Evolutionary conservation across 2,888 invertebrate species (phyloP), one percentile per base, ranked within the genome.

Genomic region (Panopea generosa): DNA sequence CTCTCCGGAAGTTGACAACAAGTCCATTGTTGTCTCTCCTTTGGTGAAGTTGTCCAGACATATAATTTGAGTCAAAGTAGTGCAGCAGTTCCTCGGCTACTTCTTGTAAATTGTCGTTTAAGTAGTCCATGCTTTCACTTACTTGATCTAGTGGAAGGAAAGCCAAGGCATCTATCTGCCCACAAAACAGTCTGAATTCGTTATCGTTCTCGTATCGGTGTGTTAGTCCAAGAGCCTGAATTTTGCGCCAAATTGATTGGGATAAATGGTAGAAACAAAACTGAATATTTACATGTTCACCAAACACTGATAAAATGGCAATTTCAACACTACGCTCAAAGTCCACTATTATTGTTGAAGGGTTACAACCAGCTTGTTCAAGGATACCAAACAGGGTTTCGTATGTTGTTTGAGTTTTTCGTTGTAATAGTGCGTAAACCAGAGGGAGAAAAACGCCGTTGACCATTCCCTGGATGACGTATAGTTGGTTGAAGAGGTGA

Each of bases 111-210:
- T 14, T 57, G 9, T 57, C 33, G 18, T 43, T 38, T 16, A 57
- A 7, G 22, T 22, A 57, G 20, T 24, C 18, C 60, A 60, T 60
- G 9, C 60, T 49, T 20, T 60, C 47, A 47, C 3, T 9, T 7
- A 60, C 60, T 24, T 60, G n/a, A 47, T 60, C 29, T 18, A 60
- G 20, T 45, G 60, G 60, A 26, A 60, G 53, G 38, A 63, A 53
- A 7, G 60, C 60, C 16, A 60, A 22, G 7, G 60, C 60, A 24
- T 60, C 60, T 18, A 60, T 24, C 18, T 60, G 60, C 16, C 47
- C 60, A 27, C 60, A 60, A 49, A 47, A 60, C n/a, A 60, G 49
- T 9, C 60, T 11, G 33, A 45, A 60, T 4, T 59, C 20, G 24
- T 26, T 47, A 20, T 60, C 60, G 4, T 6, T 27, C 20, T 60